Evolutionary conservation across 1,140 invertebrate species (phyloP).

Genomic region (Nymphalis io): DNA sequence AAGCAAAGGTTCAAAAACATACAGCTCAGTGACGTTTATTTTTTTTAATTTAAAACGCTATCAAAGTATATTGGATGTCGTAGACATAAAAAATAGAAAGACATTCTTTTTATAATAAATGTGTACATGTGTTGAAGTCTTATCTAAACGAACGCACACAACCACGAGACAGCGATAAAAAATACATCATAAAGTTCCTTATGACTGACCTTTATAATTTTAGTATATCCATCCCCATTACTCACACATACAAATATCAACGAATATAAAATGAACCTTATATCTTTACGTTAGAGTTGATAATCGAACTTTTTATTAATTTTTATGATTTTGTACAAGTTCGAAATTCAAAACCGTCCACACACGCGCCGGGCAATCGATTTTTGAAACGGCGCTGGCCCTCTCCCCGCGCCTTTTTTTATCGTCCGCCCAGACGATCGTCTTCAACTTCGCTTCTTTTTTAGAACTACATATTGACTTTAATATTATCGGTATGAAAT

Average conservation of each 20-base stretch:
- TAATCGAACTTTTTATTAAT: not conserved
- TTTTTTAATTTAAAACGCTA: not conserved
- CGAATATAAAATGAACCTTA: not conserved
- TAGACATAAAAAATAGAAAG: not conserved
- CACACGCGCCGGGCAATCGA: constrained; percentile 72
- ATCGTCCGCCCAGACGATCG: constrained; percentile 11
- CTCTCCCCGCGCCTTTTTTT: constrained; percentile 7
- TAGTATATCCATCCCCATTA: constrained; percentile 15
- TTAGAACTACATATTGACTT: not conserved
- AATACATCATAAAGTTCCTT: constrained; percentile 17
- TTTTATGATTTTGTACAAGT: constrained; percentile 54
- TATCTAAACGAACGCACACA: constrained; percentile 10
- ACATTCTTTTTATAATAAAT: not conserved
- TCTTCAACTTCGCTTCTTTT: constrained; percentile 1
- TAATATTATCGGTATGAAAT: not conserved
- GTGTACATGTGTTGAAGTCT: not conserved
- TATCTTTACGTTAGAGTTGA: not conserved
- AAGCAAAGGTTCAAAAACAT: not conserved
- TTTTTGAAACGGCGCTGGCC: constrained; percentile 65
- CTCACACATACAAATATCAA: not conserved
- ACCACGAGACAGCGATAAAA: not conserved
- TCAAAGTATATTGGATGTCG: not conserved
- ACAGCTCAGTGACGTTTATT: too few species aligned
- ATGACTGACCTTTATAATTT: constrained; percentile 15
- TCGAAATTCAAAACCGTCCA: constrained; percentile 73